phyloP scores from a whole-genome alignment of 1,140 invertebrate species.

The Luehdorfia chinensis region DNA sequence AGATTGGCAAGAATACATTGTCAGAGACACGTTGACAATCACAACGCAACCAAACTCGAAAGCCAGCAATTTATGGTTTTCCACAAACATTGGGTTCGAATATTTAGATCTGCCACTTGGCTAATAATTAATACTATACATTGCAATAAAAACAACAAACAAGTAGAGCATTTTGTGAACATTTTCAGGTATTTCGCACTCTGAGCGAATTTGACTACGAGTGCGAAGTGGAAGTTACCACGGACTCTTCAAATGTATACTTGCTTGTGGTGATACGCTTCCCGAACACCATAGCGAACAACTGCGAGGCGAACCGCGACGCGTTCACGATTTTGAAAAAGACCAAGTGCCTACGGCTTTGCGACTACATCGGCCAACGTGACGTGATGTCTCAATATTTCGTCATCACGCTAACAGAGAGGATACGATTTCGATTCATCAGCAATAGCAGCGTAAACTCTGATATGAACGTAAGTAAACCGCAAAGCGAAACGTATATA shows the following conservation, averaged over 20 bases:
- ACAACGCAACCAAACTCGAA: too few species aligned
- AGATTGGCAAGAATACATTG: too few species aligned
- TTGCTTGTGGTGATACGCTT: slow-evolving; percentile 48
- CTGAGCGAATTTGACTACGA: slow-evolving; percentile 47
- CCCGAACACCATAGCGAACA: slow-evolving; percentile 32
- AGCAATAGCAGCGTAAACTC: slow-evolving; percentile 63
- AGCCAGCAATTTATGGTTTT: too few species aligned
- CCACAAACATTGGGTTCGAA: too few species aligned
- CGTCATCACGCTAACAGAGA: slow-evolving; percentile 33
- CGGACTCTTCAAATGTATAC: slow-evolving; percentile 14
- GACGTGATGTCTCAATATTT: slow-evolving; percentile 35
- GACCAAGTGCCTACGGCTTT: slow-evolving; percentile 42
- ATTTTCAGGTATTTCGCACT: slow-evolving; percentile 50
- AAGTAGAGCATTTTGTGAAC: too few species aligned
- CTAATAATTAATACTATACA: too few species aligned
- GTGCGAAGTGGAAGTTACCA: slow-evolving; percentile 47
- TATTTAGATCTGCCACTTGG: too few species aligned
- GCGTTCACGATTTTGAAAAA: slow-evolving; percentile 46
- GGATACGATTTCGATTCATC: slow-evolving; percentile 45
- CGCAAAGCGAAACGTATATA: too few species aligned
- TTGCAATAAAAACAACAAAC: too few species aligned
- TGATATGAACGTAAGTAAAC: slow-evolving; percentile 55
- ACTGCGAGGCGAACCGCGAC: slow-evolving; percentile 40
- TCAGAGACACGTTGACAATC: too few species aligned
- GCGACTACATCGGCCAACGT: slow-evolving; percentile 29